Evolutionary conservation across 1,140 invertebrate species (phyloP), one percentile per base, ranked within the genome.

Genomic region (Lepidurus couesii): DNA sequence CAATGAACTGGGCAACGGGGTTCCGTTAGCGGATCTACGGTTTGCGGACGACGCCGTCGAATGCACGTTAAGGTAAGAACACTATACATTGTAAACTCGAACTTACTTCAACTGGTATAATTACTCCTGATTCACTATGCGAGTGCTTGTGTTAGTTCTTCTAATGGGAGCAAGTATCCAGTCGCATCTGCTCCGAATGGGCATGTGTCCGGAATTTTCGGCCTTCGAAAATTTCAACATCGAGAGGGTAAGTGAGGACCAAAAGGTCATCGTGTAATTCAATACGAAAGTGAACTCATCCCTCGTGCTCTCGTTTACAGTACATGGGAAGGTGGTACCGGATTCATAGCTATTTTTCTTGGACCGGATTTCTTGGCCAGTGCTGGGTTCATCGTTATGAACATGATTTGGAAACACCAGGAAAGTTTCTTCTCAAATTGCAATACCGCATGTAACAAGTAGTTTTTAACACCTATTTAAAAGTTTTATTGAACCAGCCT

Each of bases 311-410:
- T 11, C 21, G n/a, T 44, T 42, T 77, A 26, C 44, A 80, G 79
- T 80, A 80, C 47, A 74, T 78, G 47, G 79, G 79, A 2, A 65
- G 43, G 7, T 80, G 79, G 79, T 80, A 78, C 21, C 79, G 77
- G 47, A 73, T 73, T 44, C 76, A 80, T 42, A 53, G 79, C 9
- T 77, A 73, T 24, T 80, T 80, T 47, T 77, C 76, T 42, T 77
- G 44, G 77, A 26, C 76, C 0, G 76, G 73, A 77, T 47, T 77
- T 16, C 65, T 73, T 10, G 79, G 79, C 1, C 74, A 78, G 45
- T 80, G 79, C 43, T 80, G 79, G 79, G 76, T 45, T 7, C 79
- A 80, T 42, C 73, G 42, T 75, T 80, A 80, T 42, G 74, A 75
- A 34, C 76, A 73, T 43, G 79, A 80, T 53, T 74, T 77, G 6